These are phyloP conservation scores for Cariama cristata DNA, from an alignment of 2,113 vertebrate genomes.

Conservation along the genomic window DNA sequence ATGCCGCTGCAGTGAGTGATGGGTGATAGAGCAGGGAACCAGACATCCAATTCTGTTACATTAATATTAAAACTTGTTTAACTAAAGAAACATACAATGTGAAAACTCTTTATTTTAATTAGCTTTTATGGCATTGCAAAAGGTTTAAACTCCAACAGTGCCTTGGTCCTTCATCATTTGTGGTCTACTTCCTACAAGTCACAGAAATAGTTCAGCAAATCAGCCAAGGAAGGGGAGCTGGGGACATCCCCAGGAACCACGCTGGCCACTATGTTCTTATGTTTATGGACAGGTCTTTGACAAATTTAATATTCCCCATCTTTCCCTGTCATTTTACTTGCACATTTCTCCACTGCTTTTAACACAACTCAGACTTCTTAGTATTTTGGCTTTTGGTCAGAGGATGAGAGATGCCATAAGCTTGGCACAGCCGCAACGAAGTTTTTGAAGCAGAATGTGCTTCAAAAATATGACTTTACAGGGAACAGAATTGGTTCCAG, in stretches of 20 bases:
- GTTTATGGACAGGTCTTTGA: too few relatives aligned
- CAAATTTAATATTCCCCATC: neutral
- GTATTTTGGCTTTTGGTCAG: neutral
- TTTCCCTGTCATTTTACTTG: neutral
- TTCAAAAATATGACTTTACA: neutral
- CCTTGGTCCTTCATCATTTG: neutral
- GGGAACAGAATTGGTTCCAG: neutral
- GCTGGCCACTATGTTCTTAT: fast-evolving
- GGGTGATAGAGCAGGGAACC: neutral
- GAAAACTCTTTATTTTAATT: neutral
- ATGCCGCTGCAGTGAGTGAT: neutral
- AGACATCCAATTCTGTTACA: neutral
- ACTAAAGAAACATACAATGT: neutral
- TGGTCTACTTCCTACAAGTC: fast-evolving
- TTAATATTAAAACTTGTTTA: neutral
- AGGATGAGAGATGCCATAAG: neutral
- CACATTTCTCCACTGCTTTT: neutral
- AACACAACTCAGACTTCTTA: neutral
- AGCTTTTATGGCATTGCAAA: neutral
- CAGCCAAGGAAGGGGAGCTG: neutral
- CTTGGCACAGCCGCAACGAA: neutral
- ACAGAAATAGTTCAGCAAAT: neutral
- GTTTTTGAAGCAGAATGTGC: neutral
- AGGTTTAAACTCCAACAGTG: neutral
- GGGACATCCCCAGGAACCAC: neutral